Base-by-base conservation (phyloP, 2,797 vertebrate species). In the Nannoperca obscura region DNA sequence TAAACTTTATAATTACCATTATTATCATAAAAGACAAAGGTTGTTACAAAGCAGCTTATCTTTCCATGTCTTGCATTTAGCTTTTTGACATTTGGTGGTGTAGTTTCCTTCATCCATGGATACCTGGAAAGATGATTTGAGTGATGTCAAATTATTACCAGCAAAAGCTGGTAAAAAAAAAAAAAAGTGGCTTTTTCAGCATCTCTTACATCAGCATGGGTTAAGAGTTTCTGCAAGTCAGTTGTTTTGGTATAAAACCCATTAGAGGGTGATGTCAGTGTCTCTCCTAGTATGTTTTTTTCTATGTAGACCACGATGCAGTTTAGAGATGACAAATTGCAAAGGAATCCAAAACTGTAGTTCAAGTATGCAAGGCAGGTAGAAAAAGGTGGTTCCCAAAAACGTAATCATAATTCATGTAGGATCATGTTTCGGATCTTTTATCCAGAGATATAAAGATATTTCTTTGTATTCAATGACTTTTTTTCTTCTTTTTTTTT, bases 51-150 rank as follows among this genome's bases (percentile, higher is more conserved):
- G 19, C 11, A 10, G 19, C 20, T 42, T 3, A 14, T 67, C 42
- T 38, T 12, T 36, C 60, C 6, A 2, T 19, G 12, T 44, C 17
- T 42, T 44, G 15, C 22, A 15, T 47, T 53, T 55, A 13, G 38
- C 7, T 30, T 57, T 54, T 57, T 24, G 27, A 3, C 38, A 27
- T 34, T 68, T 50, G 7, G 2, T 38, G 10, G 4, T 54, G n/a
- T 46, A 24, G 42, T 57, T n/a, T 15, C 10, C 63, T 66, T 27
- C 67, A 78, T 81, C 22, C 40, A 53, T 77, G 71, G 46, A 55
- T 36, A 70, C 59, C 40, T 53, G 1, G 17, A 63, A 62, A 61
- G 27, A 61, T 63, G 1, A 40, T 36, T 13, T 63, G 13, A 59
- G 10, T 5, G 19, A 47, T 34, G 38, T 47, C 22, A 40, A 44